A percentile compares a stretch with the other conserved stretches of the same genome.
These are phyloP conservation scores for Megalonaias nervosa DNA, from an alignment of 1,140 invertebrate genomes.

Conservation along the genomic window DNA sequence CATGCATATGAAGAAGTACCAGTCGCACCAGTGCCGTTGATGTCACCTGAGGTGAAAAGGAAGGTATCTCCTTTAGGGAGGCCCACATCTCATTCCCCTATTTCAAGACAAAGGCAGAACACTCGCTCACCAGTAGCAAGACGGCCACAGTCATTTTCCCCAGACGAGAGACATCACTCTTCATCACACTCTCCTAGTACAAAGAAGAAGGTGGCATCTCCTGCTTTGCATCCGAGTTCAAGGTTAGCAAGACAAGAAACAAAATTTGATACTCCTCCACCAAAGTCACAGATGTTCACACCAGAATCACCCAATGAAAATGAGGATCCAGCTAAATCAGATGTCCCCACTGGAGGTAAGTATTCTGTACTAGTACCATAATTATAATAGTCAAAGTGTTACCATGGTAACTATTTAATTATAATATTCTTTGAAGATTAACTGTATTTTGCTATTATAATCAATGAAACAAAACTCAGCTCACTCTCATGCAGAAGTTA, in stretches of 20 bases:
- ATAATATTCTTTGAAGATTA: neutral
- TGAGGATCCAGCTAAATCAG: conserved; percentile 15
- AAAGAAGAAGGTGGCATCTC: neutral
- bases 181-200: no score
- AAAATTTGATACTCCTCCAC: conserved; percentile 36
- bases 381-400: neutral
- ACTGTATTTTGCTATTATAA: neutral
- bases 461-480: neutral
- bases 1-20: conserved; percentile 32
- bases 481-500: conserved; percentile 5
- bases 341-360: conserved; percentile 30
- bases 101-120: neutral
- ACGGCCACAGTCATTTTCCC: conserved; percentile 13
- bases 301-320: conserved; percentile 44
- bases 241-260: conserved; percentile 26
- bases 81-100: no score
- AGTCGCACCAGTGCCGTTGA: conserved; percentile 29
- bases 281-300: conserved; percentile 45
- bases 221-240: neutral
- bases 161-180: neutral
- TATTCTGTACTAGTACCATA: neutral
- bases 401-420: neutral
- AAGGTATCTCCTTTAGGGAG: no score
- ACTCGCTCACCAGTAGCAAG: conserved; percentile 23
- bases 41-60: conserved; percentile 3